Percentiles rank a stretch among this genome's conserved stretches.
phyloP scores from a whole-genome alignment of 2,797 vertebrate species.

The Fundulus diaphanus region DNA sequence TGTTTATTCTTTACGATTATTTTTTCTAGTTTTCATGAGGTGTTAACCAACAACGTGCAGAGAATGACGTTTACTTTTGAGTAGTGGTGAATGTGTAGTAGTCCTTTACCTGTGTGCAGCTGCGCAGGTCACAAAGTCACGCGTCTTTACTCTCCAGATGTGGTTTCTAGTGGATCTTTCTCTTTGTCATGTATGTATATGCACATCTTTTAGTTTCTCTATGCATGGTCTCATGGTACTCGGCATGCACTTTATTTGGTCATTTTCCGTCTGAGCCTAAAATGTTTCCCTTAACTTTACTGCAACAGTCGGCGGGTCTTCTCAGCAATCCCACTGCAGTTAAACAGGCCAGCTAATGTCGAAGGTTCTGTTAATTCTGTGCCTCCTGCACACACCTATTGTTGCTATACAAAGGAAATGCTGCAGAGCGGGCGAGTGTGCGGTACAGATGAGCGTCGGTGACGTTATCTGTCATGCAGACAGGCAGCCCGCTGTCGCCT shows the following conservation, averaged over 20 bases:
- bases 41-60: not conserved
- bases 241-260: not conserved
- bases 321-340: not conserved
- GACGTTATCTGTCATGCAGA: slow-evolving; percentile 73
- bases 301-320: not conserved
- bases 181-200: not conserved
- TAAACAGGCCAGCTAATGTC: not conserved
- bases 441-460: slow-evolving; percentile 46
- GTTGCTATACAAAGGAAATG: slow-evolving; percentile 17
- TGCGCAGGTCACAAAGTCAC: not conserved
- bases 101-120: not conserved
- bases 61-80: not conserved
- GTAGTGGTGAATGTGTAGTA: not conserved
- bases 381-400: not conserved
- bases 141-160: not conserved
- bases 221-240: not conserved
- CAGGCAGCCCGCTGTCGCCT: slow-evolving; percentile 67
- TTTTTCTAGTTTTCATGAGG: too few relatives aligned
- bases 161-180: not conserved
- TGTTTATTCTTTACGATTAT: not conserved
- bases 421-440: slow-evolving; percentile 13
- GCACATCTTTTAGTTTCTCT: not conserved
- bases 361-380: not conserved
- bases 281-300: not conserved
- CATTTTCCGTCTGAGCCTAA: not conserved